Percentiles rank a stretch among this genome's conserved stretches.
Evolutionary conservation across 2,113 vertebrate genomes (phyloP).

Genomic region (Sceloporus tristichus): DNA sequence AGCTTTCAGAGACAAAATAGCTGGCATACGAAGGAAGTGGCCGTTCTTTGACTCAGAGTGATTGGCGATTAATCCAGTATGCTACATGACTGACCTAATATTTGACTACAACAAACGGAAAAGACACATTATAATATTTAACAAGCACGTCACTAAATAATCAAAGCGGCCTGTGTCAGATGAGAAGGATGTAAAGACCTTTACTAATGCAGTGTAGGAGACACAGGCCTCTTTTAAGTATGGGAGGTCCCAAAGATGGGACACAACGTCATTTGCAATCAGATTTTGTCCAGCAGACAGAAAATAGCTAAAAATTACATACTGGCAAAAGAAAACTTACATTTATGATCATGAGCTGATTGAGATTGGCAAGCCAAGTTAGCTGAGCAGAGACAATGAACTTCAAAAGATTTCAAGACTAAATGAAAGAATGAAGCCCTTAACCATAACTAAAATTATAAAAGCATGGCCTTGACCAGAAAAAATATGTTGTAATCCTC

Average conservation of each 20-base stretch:
- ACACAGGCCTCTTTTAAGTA: not conserved
- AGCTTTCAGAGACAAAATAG: not conserved
- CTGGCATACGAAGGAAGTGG: not conserved
- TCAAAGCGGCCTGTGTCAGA: not conserved
- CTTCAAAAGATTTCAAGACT: conserved; percentile 4
- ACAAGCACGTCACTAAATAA: not conserved
- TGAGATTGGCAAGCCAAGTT: not conserved
- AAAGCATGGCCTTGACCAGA: not conserved
- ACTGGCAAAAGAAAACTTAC: not conserved
- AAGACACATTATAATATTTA: not conserved
- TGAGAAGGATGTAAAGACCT: not conserved
- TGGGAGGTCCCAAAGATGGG: not conserved
- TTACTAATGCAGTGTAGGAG: not conserved
- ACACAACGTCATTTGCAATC: not conserved
- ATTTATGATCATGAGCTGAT: not conserved
- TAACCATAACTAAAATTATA: conserved; percentile 16
- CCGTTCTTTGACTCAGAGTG: not conserved
- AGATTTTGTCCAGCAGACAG: not conserved
- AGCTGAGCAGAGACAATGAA: not conserved
- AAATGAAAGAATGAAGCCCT: conserved; percentile 13
- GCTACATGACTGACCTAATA: not conserved
- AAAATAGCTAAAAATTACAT: not conserved
- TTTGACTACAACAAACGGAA: not conserved
- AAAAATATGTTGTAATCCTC: not conserved
- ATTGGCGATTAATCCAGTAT: not conserved